phyloP scores from a whole-genome alignment of 2,113 vertebrate species.

The Chloropsis hardwickii region DNA sequence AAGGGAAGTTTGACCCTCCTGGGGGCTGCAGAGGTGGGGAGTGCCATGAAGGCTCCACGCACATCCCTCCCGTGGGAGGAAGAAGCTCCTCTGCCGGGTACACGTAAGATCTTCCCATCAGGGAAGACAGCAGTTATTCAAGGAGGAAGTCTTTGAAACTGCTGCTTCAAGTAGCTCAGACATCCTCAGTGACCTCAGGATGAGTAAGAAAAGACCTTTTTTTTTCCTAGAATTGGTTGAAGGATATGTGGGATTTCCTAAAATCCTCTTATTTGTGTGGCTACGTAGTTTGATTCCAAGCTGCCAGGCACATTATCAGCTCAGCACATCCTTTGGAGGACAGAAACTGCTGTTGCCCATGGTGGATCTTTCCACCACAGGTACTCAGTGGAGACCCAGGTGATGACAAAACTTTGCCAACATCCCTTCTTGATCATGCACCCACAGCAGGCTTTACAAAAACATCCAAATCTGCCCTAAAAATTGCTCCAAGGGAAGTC shows the following conservation, averaged over 20 bases:
- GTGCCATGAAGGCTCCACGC: background rate
- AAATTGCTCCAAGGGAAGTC: background rate
- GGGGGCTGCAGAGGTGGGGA: background rate
- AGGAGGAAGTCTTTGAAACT: conserved; percentile 39
- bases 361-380: background rate
- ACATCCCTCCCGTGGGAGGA: background rate
- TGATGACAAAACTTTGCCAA: background rate
- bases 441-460: background rate
- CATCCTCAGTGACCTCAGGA: background rate
- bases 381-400: background rate
- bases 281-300: background rate
- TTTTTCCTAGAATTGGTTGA: background rate
- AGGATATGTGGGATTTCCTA: background rate
- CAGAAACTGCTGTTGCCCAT: background rate
- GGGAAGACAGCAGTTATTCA: background rate
- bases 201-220: background rate
- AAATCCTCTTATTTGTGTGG: background rate
- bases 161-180: background rate
- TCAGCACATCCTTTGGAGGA: background rate
- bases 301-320: background rate
- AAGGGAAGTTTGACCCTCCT: background rate
- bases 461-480: background rate
- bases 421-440: background rate
- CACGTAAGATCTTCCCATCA: background rate
- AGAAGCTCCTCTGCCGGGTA: background rate